These are phyloP conservation scores for Lypha dubia DNA, from an alignment of 2,888 invertebrate genomes.

Conservation along the genomic window DNA sequence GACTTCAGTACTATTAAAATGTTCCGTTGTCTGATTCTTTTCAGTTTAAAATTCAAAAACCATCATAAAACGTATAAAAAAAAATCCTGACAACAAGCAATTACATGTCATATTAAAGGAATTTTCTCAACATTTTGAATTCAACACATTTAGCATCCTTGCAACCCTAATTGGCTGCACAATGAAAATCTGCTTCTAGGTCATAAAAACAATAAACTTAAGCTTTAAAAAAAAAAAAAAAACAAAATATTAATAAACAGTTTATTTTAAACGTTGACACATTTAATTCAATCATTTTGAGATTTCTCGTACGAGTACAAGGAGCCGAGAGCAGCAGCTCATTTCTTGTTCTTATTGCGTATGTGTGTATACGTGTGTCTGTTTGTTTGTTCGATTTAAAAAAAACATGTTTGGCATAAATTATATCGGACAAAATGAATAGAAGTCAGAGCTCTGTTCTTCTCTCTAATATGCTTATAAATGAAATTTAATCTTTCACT, in stretches of 20 bases:
- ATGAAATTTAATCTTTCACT: constrained; percentile 69
- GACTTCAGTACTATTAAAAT: background rate
- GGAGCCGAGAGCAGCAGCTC: background rate
- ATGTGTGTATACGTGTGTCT: background rate
- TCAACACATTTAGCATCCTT: constrained; percentile 44
- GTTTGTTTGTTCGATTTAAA: constrained; percentile 21
- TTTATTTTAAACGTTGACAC: constrained; percentile 65
- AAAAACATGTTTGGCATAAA: constrained; percentile 70
- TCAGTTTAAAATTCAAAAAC: background rate
- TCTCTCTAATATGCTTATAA: constrained; percentile 57
- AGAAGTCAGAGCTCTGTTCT: background rate
- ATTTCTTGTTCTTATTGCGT: background rate
- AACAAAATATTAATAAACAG: constrained; percentile 50
- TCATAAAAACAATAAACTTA: constrained; percentile 55
- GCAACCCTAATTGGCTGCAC: constrained; percentile 50
- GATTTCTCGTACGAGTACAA: constrained; percentile 8
- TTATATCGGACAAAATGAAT: constrained; percentile 34
- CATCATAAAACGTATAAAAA: background rate
- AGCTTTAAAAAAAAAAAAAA: too few species aligned
- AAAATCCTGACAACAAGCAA: constrained; percentile 24
- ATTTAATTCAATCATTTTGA: constrained; percentile 70
- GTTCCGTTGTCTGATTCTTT: background rate
- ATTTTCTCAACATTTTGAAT: background rate
- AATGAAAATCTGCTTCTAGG: constrained; percentile 56
- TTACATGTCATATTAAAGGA: constrained; percentile 2